Evolutionary conservation across 2,797 vertebrate species (phyloP).

Genomic region (Enteromius afrohamiltoni): DNA sequence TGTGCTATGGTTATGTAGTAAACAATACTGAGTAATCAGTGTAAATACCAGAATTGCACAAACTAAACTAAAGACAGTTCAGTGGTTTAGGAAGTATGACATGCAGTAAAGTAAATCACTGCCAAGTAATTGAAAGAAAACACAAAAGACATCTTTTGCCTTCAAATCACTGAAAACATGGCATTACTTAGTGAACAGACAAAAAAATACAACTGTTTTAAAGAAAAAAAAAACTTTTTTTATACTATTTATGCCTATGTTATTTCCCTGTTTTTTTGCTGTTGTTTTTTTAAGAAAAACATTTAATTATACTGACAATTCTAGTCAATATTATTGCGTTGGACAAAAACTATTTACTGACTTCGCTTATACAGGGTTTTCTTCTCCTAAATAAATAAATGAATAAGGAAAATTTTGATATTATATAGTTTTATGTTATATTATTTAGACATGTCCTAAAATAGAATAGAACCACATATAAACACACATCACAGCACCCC

Average conservation of each 20-base stretch:
- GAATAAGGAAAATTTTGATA: too few relatives aligned
- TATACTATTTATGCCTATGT: neutral
- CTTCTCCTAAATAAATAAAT: too few relatives aligned
- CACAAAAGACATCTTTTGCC: neutral
- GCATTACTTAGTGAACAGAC: neutral
- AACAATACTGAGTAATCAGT: neutral
- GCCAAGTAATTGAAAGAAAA: neutral
- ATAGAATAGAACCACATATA: too few relatives aligned
- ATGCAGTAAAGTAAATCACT: neutral
- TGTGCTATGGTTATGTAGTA: neutral
- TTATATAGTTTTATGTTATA: too few relatives aligned
- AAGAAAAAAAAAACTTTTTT: neutral
- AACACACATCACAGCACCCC: too few relatives aligned
- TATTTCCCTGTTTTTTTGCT: too few relatives aligned
- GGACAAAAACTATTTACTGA: too few relatives aligned
- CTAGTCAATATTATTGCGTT: too few relatives aligned
- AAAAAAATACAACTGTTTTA: neutral
- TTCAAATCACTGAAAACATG: constrained; percentile 1
- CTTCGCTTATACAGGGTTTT: too few relatives aligned
- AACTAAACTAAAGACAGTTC: neutral
- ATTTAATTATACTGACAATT: too few relatives aligned
- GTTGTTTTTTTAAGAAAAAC: too few relatives aligned
- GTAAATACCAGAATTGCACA: neutral
- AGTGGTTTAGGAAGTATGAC: neutral
- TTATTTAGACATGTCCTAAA: too few relatives aligned